These are phyloP conservation scores for Linepithema humile DNA, from an alignment of 1,140 invertebrate genomes.

Conservation along the genomic window DNA sequence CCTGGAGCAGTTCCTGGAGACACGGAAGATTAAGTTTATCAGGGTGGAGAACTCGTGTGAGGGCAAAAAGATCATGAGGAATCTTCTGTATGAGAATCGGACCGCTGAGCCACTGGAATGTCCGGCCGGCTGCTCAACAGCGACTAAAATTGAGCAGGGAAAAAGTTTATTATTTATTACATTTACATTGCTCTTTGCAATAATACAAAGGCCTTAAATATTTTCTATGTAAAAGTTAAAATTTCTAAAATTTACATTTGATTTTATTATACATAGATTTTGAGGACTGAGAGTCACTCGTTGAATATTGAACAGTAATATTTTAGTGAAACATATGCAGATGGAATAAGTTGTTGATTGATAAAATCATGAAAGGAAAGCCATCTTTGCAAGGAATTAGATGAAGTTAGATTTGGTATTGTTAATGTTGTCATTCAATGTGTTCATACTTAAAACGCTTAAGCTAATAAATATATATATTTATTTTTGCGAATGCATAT, in stretches of 20 bases:
- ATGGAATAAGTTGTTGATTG: neutral
- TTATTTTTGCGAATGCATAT: conserved; percentile 11
- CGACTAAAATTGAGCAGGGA: neutral
- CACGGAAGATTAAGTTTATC: conserved; percentile 68
- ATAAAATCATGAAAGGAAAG: neutral
- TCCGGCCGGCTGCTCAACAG: conserved; percentile 40
- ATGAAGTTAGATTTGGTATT: neutral
- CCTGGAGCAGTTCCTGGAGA: conserved; percentile 72
- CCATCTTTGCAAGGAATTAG: neutral
- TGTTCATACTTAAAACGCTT: conserved; percentile 53
- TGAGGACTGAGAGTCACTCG: neutral
- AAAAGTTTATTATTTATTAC: neutral
- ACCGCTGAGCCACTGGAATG: conserved; percentile 50
- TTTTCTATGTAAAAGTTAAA: neutral
- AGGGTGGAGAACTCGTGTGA: conserved; percentile 73
- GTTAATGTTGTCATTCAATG: conserved; percentile 48
- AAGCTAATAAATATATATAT: conserved; percentile 44
- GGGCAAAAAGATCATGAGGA: conserved; percentile 67
- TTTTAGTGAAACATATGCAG: neutral
- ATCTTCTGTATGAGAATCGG: conserved; percentile 64
- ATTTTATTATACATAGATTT: no score
- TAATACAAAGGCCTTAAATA: neutral
- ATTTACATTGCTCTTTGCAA: neutral
- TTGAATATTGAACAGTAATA: neutral
- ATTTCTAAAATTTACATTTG: neutral